Evolutionary conservation across 2,888 invertebrate species (phyloP).

Genomic region (Dynastes maya): DNA sequence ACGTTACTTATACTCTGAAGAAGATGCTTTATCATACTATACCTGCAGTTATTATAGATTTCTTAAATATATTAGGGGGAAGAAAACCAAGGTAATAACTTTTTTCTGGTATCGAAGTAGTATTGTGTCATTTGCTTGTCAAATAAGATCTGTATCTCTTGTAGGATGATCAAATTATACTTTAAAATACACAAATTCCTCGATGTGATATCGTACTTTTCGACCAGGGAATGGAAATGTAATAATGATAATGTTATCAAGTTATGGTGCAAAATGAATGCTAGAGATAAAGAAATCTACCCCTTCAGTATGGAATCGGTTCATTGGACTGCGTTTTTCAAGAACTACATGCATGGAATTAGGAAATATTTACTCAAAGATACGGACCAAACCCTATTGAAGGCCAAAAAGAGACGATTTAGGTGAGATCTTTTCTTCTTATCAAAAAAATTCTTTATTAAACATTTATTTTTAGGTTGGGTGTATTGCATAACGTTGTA

Average conservation of each 20-base stretch:
- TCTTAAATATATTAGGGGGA: constrained; percentile 54
- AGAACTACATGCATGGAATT: constrained; percentile 81
- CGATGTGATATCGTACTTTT: constrained; percentile 82
- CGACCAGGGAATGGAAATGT: constrained; percentile 82
- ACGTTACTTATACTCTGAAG: constrained; percentile 67
- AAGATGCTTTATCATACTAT: constrained; percentile 65
- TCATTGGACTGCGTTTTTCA: constrained; percentile 82
- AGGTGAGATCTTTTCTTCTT: neutral
- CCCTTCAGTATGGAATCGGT: constrained; percentile 82
- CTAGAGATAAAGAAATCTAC: constrained; percentile 75
- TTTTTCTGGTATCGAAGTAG: neutral
- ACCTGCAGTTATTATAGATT: constrained; percentile 59
- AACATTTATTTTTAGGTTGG: constrained; percentile 5
- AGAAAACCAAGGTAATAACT: constrained; percentile 59
- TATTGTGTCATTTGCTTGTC: neutral
- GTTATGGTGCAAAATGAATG: constrained; percentile 74
- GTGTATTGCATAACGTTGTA: constrained; percentile 35
- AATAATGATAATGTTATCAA: constrained; percentile 76
- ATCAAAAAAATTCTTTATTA: too few relatives aligned
- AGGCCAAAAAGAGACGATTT: constrained; percentile 61
- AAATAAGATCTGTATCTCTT: constrained; percentile 51
- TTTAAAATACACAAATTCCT: constrained; percentile 85
- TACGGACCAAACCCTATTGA: constrained; percentile 77
- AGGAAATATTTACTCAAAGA: constrained; percentile 86
- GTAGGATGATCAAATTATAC: constrained; percentile 85